A percentile compares a stretch with the other conserved stretches of the same genome.
phyloP scores from a whole-genome alignment of 2,888 invertebrate species.

The Drosophila antonietae region DNA sequence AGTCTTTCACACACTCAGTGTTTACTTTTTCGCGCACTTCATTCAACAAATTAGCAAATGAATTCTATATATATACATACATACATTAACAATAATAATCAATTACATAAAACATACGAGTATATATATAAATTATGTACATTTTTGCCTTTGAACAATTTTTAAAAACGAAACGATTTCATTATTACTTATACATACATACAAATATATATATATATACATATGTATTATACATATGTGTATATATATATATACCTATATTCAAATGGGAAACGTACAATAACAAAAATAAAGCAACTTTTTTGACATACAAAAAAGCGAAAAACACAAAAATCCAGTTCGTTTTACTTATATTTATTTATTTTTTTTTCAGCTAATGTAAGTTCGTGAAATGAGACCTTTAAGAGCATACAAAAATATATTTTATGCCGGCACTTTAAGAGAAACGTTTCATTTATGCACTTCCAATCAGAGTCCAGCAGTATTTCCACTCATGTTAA shows the following conservation, averaged over 20 bases:
- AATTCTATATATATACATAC: constrained; percentile 15
- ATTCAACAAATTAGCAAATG: constrained; percentile 46
- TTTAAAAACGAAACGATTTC: constrained; percentile 66
- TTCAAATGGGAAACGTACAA: constrained; percentile 61
- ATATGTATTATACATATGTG: background rate
- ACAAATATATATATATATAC: constrained; percentile 13
- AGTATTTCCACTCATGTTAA: background rate
- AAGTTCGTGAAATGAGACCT: background rate
- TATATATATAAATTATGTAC: constrained; percentile 51
- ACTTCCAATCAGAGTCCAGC: background rate
- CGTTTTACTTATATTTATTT: background rate
- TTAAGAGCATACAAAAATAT: background rate
- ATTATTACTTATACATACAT: constrained; percentile 55
- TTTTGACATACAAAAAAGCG: constrained; percentile 74
- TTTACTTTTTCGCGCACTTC: constrained; percentile 65
- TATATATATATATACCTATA: constrained; percentile 43
- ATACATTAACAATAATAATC: constrained; percentile 22
- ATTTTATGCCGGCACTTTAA: background rate
- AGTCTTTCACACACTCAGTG: constrained; percentile 25
- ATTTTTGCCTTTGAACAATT: constrained; percentile 73
- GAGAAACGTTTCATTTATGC: background rate
- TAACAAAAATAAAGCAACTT: constrained; percentile 63
- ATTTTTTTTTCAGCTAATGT: background rate
- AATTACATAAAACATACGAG: constrained; percentile 17
- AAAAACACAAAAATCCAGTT: constrained; percentile 47